phyloP scores from a whole-genome alignment of 2,888 invertebrate species.

The Chloroclystis v-ata region DNA sequence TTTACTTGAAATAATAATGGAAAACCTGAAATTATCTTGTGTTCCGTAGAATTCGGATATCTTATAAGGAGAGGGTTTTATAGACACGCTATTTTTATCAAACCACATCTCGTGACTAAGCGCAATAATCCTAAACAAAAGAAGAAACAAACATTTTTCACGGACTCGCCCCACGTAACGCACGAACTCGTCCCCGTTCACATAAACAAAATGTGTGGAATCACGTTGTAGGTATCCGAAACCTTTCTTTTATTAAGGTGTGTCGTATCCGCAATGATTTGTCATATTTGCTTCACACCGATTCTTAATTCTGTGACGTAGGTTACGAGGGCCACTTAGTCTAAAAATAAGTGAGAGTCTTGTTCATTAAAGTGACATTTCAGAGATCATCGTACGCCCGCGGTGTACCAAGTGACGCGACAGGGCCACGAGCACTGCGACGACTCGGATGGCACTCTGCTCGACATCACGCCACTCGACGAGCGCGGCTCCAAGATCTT shows the following conservation, averaged over 20 bases:
- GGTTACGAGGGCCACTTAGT: too few relatives aligned
- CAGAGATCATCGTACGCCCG: conserved; percentile 77
- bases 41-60: too few relatives aligned
- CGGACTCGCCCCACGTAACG: conserved; percentile 20
- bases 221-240: conserved; percentile 12
- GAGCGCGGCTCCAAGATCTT: conserved; percentile 82
- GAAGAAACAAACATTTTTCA: conserved; percentile 29
- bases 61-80: neutral
- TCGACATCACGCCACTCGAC: conserved; percentile 83
- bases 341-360: too few relatives aligned
- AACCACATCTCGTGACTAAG: conserved; percentile 24
- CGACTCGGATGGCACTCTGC: conserved; percentile 82
- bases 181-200: conserved; percentile 21
- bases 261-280: conserved; percentile 1
- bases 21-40: too few relatives aligned
- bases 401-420: conserved; percentile 84
- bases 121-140: conserved; percentile 25
- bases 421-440: conserved; percentile 85
- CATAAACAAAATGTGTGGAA: conserved; percentile 25
- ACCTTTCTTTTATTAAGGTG: conserved; percentile 5
- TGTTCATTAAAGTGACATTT: conserved; percentile 17
- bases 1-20: too few relatives aligned
- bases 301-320: too few relatives aligned
- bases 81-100: conserved; percentile 22
- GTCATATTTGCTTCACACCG: neutral